Percentiles rank a stretch among this genome's conserved stretches.
Conservation (phyloP, 2,113 vertebrate genomes). For the Paraplagusia blochii region DNA sequence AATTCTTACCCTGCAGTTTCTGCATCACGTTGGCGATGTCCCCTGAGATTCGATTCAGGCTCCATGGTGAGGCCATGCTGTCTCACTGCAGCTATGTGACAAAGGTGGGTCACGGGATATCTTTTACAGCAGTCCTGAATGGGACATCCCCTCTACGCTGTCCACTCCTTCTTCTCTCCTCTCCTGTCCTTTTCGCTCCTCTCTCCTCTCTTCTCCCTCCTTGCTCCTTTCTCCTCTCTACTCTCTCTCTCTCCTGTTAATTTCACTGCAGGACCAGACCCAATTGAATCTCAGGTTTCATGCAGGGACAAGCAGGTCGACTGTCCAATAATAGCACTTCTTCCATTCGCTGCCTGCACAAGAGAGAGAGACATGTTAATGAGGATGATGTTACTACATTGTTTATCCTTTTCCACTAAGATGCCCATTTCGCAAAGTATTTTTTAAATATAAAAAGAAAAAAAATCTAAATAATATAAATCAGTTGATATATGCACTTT, state of each 20-base stretch:
- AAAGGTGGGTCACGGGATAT: conserved; percentile 35
- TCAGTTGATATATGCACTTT: too few species aligned
- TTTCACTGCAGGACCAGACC: conserved; percentile 43
- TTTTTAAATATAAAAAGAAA: too few species aligned
- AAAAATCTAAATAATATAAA: too few species aligned
- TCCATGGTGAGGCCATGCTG: conserved; percentile 82
- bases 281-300: conserved; percentile 56
- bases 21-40: conserved; percentile 96
- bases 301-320: conserved; percentile 45
- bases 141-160: conserved; percentile 56
- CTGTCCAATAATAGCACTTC: conserved; percentile 53
- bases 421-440: too few species aligned
- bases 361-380: conserved; percentile 35
- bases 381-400: not conserved
- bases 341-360: conserved; percentile 53
- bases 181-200: conserved; percentile 37
- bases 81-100: conserved; percentile 27
- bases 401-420: not conserved
- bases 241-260: conserved; percentile 43
- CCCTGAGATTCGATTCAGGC: conserved; percentile 67
- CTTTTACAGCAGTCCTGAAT: conserved; percentile 39
- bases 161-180: conserved; percentile 19
- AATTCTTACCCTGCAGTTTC: conserved; percentile 87
- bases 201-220: conserved; percentile 40
- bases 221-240: conserved; percentile 20